Evolutionary conservation across 2,888 invertebrate genomes (phyloP).

Genomic region (Odontomyia ornata): DNA sequence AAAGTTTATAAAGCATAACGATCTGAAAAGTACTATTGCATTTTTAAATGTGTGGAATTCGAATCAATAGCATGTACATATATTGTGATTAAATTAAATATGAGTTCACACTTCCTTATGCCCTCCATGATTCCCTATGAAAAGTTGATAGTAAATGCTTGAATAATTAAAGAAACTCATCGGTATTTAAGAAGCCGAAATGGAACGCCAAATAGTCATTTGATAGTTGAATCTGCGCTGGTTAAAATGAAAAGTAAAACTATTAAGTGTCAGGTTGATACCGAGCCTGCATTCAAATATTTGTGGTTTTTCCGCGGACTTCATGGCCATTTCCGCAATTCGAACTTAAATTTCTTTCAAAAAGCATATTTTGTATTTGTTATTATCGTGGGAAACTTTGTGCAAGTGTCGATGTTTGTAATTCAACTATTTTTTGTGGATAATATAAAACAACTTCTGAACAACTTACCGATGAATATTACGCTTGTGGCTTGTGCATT

Average conservation of each 20-base stretch:
- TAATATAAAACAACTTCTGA: neutral
- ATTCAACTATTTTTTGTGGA: slow-evolving; percentile 14
- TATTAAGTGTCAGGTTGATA: neutral
- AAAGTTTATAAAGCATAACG: no score
- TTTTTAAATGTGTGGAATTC: no score
- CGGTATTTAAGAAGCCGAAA: no score
- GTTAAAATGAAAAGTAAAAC: neutral
- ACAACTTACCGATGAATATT: slow-evolving; percentile 22
- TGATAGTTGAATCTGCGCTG: no score
- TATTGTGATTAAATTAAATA: no score
- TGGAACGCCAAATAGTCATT: no score
- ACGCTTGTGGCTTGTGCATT: neutral
- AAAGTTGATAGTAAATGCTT: no score
- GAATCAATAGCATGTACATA: no score
- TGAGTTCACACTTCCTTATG: no score
- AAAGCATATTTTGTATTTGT: neutral
- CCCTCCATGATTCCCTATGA: no score
- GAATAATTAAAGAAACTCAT: no score
- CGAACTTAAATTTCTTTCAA: neutral
- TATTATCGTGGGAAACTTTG: neutral
- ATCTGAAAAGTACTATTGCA: no score
- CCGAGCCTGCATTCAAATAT: neutral
- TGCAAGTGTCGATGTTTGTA: neutral
- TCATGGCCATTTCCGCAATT: neutral
- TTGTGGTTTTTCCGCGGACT: slow-evolving; percentile 4